Conservation (phyloP, 2,888 invertebrate species). For the Conomelus anceps region DNA sequence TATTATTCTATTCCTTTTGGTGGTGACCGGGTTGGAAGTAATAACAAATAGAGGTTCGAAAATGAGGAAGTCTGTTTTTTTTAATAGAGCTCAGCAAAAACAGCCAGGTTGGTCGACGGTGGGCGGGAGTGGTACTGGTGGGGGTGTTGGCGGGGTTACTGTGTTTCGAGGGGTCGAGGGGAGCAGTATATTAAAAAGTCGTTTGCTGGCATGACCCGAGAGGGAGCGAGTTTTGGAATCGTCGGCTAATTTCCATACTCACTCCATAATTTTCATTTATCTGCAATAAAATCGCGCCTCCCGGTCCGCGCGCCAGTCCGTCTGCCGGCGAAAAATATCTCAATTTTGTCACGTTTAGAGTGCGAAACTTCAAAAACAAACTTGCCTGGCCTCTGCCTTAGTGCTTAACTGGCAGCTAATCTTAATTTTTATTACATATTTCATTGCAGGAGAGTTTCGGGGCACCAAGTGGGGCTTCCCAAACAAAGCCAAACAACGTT, state of each 20-base stretch:
- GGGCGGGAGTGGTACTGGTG: neutral
- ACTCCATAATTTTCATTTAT: conserved; percentile 11
- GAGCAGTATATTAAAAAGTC: conserved; percentile 7
- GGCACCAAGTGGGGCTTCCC: neutral
- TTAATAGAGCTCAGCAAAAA: neutral
- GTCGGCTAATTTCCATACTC: conserved; percentile 10
- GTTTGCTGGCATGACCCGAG: neutral
- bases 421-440: neutral
- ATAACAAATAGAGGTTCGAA: neutral
- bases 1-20: neutral
- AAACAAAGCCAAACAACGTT: neutral
- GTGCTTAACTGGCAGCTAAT: neutral
- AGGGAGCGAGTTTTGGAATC: neutral
- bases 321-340: conserved; percentile 1
- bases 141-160: neutral
- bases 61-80: neutral
- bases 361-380: conserved; percentile 6
- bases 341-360: conserved; percentile 13
- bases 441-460: neutral
- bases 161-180: neutral
- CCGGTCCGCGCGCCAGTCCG: neutral
- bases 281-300: conserved; percentile 7
- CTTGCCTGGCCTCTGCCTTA: neutral
- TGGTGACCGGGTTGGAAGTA: neutral
- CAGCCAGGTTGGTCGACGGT: neutral